Conservation (phyloP, 2,888 invertebrate species). For the Chaitophorus viminalis region DNA sequence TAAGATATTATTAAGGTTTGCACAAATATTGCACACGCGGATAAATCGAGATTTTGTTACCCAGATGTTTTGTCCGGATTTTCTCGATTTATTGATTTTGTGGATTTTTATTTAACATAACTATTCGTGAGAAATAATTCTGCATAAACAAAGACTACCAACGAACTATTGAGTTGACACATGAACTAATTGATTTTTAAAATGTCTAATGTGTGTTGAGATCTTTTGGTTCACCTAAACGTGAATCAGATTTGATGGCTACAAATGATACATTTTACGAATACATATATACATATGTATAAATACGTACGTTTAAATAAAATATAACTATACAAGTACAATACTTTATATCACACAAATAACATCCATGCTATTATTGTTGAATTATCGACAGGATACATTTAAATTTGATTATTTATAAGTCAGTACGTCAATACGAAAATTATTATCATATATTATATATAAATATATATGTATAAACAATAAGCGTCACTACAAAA, state of each 20-base stretch:
- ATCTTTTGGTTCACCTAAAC: background rate
- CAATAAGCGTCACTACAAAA: background rate
- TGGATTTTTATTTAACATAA: background rate
- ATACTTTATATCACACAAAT: too few relatives aligned
- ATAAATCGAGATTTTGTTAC: background rate
- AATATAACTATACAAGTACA: background rate
- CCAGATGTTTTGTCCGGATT: too few relatives aligned
- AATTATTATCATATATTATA: background rate
- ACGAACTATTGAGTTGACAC: constrained; percentile 4
- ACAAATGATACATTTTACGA: background rate
- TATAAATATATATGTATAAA: background rate
- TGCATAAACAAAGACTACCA: constrained; percentile 9
- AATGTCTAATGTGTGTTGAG: background rate
- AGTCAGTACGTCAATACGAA: background rate
- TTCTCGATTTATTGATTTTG: background rate
- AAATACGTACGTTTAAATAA: background rate
- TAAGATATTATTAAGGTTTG: too few relatives aligned
- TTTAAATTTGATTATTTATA: constrained; percentile 3
- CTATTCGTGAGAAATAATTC: background rate
- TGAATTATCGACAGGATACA: background rate
- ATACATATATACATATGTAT: background rate
- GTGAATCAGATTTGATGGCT: background rate
- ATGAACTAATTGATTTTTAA: constrained; percentile 5
- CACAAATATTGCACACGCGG: too few relatives aligned
- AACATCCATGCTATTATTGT: too few relatives aligned